phyloP scores from a whole-genome alignment of 2,888 invertebrate species.

The Amphipoea oculea region DNA sequence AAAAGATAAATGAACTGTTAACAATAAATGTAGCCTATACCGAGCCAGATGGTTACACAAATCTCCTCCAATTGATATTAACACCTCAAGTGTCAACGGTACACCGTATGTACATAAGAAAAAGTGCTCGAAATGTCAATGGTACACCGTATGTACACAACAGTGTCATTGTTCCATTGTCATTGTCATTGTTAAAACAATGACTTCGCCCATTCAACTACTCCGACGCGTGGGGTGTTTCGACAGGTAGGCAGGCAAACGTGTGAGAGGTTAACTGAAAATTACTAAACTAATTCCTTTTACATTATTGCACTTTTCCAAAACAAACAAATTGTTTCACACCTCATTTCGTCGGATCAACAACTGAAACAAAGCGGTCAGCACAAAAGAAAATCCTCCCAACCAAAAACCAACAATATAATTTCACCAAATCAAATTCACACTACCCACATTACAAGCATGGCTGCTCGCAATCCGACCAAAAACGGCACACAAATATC shows the following conservation, averaged over 20 bases:
- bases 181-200: no score
- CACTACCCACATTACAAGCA: conserved; percentile 50
- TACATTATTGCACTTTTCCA: neutral
- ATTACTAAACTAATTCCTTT: neutral
- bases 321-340: neutral
- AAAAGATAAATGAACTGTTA: no score
- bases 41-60: neutral
- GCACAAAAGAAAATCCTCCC: neutral
- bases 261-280: no score
- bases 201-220: no score
- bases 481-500: conserved; percentile 59
- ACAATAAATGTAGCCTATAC: neutral
- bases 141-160: no score
- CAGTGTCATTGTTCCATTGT: no score
- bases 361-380: neutral
- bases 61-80: neutral
- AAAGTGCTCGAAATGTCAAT: no score
- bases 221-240: no score
- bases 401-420: conserved; percentile 29
- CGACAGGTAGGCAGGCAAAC: no score
- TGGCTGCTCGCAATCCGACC: conserved; percentile 45
- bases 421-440: conserved; percentile 48
- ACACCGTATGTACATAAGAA: no score
- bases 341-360: neutral
- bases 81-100: no score